Evolutionary conservation across 2,113 vertebrate species (phyloP).

Genomic region (Equus przewalskii): DNA sequence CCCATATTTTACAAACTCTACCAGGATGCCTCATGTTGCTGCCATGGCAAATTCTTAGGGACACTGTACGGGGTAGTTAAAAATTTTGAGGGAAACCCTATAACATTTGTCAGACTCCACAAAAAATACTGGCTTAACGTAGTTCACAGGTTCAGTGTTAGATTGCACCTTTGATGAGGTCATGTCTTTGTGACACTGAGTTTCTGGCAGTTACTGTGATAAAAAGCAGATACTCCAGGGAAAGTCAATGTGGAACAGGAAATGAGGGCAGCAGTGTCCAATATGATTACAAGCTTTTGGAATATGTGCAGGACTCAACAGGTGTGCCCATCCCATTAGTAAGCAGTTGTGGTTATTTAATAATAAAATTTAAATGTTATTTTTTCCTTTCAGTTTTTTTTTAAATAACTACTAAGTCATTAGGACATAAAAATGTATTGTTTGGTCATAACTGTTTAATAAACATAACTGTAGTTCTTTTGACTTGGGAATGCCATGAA

Average conservation of each 20-base stretch:
- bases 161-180: neutral
- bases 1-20: neutral
- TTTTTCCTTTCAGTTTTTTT: constrained; percentile 37
- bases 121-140: neutral
- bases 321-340: neutral
- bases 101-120: neutral
- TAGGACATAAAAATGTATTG: neutral
- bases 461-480: neutral
- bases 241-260: neutral
- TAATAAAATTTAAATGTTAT: constrained; percentile 5
- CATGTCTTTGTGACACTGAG: neutral
- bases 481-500: neutral
- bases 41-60: neutral
- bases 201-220: neutral
- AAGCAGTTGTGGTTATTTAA: constrained; percentile 13
- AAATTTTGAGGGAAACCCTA: neutral
- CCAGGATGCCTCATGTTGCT: neutral
- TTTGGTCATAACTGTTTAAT: constrained; percentile 30
- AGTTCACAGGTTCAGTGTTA: neutral
- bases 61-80: neutral
- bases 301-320: neutral
- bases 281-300: neutral
- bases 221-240: neutral
- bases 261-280: neutral
- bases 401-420: constrained; percentile 26